Base-by-base conservation (phyloP, 2,888 invertebrate species). In the Plusia festucae region DNA sequence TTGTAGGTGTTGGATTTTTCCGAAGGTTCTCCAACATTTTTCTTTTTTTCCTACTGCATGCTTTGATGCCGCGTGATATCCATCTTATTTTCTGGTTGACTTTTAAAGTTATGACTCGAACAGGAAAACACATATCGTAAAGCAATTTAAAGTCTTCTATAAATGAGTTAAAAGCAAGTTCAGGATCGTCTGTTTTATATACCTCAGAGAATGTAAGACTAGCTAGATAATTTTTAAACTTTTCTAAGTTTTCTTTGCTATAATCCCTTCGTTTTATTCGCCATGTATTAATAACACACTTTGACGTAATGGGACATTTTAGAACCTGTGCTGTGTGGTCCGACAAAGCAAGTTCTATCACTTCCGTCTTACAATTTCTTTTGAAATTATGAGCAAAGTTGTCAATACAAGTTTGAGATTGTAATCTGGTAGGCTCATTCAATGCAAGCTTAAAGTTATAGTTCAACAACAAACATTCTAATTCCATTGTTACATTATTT, bases 51-150 rank as follows among this genome's bases (percentile, higher is more conserved):
- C 18, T 56, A 24, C 56, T 56, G 27, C 56, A 46, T 2, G 13
- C 8, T 34, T 34, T 46, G 6, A 53, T 53, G 30, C 53, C 53
- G 6, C 53, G 27, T 4, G 40, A 55, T 46, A 56, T 27, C 56
- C 56, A 56, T 34, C 46, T 56, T 22, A 16, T 24, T 46, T 46
- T 56, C 16, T 24, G 56, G 27, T 8, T 56, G 13, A 46, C 55
- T 22, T 46, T 56, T 46, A 56, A 16, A 1, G 46, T 56, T 20
- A 46, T 56, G n/a, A 56, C 22, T 27, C 27, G 44, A 20, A 27
- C 24, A 15, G 54, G 52, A 49, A 54, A 61, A 15, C 54, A 53
- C 18, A 60, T 20, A 18, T 60, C 32, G 46, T 60, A 60, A 15
- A 60, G 46, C 20, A 44, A 20, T 30, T 46, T 49, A 34, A 54